Evolutionary conservation across 1,140 invertebrate species (phyloP).

Genomic region (Drosophila ohnishii): DNA sequence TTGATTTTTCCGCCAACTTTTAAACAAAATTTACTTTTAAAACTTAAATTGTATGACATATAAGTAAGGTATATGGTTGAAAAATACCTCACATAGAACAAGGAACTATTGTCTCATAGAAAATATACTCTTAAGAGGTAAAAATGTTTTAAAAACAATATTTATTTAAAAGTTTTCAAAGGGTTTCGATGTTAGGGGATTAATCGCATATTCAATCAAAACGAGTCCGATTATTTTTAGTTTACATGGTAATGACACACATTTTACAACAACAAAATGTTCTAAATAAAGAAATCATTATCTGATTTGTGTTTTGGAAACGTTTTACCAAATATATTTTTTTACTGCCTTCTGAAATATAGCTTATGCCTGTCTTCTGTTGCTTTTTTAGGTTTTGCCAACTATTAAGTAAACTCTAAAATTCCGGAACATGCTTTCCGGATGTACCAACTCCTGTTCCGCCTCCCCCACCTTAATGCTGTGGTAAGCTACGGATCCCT

Average conservation of each 20-base stretch:
- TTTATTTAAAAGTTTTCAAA: not conserved
- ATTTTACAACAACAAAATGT: not conserved
- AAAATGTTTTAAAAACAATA: too few relatives aligned
- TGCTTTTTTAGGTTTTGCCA: not conserved
- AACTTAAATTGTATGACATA: not conserved
- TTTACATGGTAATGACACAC: not conserved
- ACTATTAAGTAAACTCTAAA: slow-evolving; percentile 18
- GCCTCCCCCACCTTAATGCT: slow-evolving; percentile 4
- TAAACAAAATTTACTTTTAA: not conserved
- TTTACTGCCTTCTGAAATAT: not conserved
- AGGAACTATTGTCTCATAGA: not conserved
- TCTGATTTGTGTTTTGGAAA: not conserved
- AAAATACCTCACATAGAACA: too few relatives aligned
- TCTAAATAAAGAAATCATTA: not conserved
- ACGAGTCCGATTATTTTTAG: not conserved
- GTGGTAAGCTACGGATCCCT: slow-evolving; percentile 49
- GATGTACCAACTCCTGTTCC: slow-evolving; percentile 1
- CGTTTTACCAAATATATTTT: not conserved
- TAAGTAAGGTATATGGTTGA: not conserved
- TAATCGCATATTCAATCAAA: not conserved
- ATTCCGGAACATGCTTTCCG: slow-evolving; percentile 20
- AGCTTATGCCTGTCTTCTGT: not conserved
- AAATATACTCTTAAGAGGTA: too few relatives aligned
- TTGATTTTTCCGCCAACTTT: not conserved
- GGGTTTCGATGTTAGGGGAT: not conserved